Evolutionary conservation across 2,113 vertebrate species (phyloP).

Genomic region (Pelecanus crispus): DNA sequence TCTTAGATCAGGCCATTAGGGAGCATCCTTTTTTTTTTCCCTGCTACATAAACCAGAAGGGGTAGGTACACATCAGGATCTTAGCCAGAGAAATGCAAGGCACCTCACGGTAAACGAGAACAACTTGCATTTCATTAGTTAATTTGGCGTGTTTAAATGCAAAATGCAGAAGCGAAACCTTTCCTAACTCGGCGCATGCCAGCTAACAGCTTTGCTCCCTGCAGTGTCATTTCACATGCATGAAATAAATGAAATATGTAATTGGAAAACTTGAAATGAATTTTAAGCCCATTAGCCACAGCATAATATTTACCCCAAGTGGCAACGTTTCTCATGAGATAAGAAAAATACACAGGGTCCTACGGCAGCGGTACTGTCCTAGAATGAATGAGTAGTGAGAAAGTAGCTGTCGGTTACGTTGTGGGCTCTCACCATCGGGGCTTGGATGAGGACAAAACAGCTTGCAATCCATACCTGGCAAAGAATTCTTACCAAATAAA

Average conservation of each 20-base stretch:
- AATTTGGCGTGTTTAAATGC: neutral
- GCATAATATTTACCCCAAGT: neutral
- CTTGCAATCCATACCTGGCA: neutral
- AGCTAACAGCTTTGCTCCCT: neutral
- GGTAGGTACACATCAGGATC: neutral
- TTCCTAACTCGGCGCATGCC: neutral
- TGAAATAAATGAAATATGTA: conserved; percentile 50
- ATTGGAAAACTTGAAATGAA: conserved; percentile 55
- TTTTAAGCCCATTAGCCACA: conserved; percentile 43
- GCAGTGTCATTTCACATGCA: conserved; percentile 40
- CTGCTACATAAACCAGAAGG: neutral
- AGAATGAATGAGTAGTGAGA: neutral
- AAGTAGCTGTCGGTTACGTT: neutral
- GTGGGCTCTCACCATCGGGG: neutral
- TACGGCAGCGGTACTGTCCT: neutral
- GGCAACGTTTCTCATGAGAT: neutral
- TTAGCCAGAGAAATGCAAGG: neutral
- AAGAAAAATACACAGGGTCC: neutral
- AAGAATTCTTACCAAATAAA: neutral
- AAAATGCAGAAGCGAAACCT: neutral
- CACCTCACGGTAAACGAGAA: neutral
- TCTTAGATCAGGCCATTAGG: fast-evolving
- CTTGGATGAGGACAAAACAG: neutral
- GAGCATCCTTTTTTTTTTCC: neutral
- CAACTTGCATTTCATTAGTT: neutral